Evolutionary conservation across 2,113 vertebrate genomes (phyloP).

Genomic region (Promerops cafer): DNA sequence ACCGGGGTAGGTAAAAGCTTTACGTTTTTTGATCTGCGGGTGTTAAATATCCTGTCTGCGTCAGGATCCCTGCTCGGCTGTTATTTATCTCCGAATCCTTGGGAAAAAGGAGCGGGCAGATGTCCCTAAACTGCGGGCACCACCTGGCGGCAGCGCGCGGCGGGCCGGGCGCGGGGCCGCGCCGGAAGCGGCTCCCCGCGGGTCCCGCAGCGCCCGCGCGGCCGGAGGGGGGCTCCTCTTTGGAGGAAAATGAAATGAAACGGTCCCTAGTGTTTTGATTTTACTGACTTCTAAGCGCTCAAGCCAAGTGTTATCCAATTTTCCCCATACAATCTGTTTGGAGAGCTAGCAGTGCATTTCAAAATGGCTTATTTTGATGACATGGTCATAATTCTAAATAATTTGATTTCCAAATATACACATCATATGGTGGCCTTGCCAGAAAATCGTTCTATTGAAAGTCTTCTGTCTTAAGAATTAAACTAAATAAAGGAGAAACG

Average conservation of each 20-base stretch:
- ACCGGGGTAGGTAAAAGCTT: conserved; percentile 56
- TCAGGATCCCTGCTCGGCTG: conserved; percentile 30
- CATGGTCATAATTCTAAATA: conserved; percentile 63
- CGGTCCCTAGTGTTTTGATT: conserved; percentile 20
- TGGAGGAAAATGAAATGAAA: conserved; percentile 35
- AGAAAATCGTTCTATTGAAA: conserved; percentile 44
- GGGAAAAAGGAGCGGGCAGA: conserved; percentile 28
- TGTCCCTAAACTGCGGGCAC: conserved; percentile 67
- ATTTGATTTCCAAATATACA: conserved; percentile 64
- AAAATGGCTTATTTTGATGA: conserved; percentile 64
- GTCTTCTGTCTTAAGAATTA: conserved; percentile 19
- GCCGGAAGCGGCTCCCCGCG: not conserved
- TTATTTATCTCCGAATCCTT: conserved; percentile 23
- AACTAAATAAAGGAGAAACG: conserved; percentile 27
- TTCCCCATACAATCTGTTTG: conserved; percentile 24
- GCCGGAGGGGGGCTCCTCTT: not conserved
- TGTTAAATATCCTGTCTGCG: conserved; percentile 57
- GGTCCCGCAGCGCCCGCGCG: not conserved
- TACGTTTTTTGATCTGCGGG: conserved; percentile 42
- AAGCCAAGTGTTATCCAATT: conserved; percentile 58
- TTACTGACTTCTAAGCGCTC: conserved; percentile 24
- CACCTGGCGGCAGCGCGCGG: conserved; percentile 63
- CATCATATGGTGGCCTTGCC: conserved; percentile 21
- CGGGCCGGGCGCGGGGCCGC: not conserved
- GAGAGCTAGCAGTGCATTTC: conserved; percentile 55